Base-by-base conservation (phyloP, 1,140 invertebrate species). In the Bathynomus jamesi region DNA sequence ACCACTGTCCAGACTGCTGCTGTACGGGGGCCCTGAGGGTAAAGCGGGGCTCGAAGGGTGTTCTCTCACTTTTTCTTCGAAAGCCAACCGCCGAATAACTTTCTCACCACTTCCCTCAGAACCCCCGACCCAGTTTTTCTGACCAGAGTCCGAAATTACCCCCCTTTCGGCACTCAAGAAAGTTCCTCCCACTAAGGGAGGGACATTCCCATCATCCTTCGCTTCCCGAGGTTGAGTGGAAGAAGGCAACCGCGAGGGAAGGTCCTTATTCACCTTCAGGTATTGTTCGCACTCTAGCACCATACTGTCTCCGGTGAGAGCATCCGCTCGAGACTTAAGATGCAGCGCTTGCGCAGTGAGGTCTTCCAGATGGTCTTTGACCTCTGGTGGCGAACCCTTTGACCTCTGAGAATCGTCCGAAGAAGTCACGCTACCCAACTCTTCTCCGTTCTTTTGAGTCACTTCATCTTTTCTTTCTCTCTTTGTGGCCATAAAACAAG, bases 71-170 rank as follows among this genome's bases (percentile, higher is more conserved):
- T 77, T 71, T 63, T 77, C 71, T 67, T 74, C 70, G 67, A 28
- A 60, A 69, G 72, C 67, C 73, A 70, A 69, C 75, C 73, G 64
- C 71, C 71, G 69, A 71, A 73, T 69, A 77, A 72, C 73, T 74
- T 76, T 61, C 71, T 75, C 69, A 71, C 73, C 61, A 78, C 68
- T 70, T 53, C 76, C 74, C 72, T 78, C 74, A 73, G 71, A 69
- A 71, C 76, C 74, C 74, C 74, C 73, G 70, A 46, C 64, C 74
- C 71, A 68, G 75, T 77, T 77, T 77, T 77, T 74, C 77, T 76
- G 72, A 68, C 72, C 71, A 3, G 40, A 53, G 40, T 53, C 40
- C 2, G 40, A 53, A 53, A 53, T 53, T 17, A 53, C 40, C 5
- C 40, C 40, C 40, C 11, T 53, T 17, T 53, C 40, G 21, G 13